Percentiles rank a stretch among this genome's conserved stretches.
These are phyloP conservation scores for Tortricodes alternella DNA, from an alignment of 2,888 invertebrate species.

Conservation along the genomic window DNA sequence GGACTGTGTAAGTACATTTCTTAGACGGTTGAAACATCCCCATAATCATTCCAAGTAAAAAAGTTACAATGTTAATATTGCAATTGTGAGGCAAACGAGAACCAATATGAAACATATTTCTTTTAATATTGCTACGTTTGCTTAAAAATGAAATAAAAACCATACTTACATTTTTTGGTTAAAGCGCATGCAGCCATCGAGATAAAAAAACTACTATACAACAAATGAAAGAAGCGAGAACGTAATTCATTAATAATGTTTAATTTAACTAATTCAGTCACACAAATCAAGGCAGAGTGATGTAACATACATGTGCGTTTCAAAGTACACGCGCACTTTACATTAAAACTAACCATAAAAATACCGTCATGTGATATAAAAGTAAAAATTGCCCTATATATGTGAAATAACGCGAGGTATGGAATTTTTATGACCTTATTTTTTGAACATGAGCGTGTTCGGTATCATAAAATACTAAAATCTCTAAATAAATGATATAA, in stretches of 20 bases:
- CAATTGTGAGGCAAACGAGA: neutral
- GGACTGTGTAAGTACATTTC: too few relatives aligned
- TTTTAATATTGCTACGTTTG: neutral
- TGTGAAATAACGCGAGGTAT: constrained; percentile 35
- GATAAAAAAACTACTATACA: constrained; percentile 31
- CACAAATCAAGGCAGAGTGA: constrained; percentile 44
- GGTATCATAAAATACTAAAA: neutral
- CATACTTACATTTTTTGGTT: constrained; percentile 55
- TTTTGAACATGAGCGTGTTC: neutral
- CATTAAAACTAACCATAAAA: constrained; percentile 36
- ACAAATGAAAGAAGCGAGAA: constrained; percentile 41
- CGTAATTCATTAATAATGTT: constrained; percentile 49
- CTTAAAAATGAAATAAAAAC: constrained; percentile 35
- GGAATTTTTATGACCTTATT: constrained; percentile 19
- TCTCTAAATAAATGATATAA: too few relatives aligned
- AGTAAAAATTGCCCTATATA: constrained; percentile 29
- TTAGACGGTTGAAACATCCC: too few relatives aligned
- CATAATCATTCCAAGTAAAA: too few relatives aligned
- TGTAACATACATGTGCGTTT: constrained; percentile 20
- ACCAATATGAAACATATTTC: neutral
- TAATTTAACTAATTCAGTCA: constrained; percentile 75
- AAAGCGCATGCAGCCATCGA: constrained; percentile 57
- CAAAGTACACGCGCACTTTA: constrained; percentile 43
- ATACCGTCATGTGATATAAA: constrained; percentile 37
- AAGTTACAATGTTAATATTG: too few relatives aligned